A percentile compares a stretch with the other conserved stretches of the same genome.
These are phyloP conservation scores for Pelobates cultripes DNA, from an alignment of 2,797 vertebrate genomes.

Conservation along the genomic window DNA sequence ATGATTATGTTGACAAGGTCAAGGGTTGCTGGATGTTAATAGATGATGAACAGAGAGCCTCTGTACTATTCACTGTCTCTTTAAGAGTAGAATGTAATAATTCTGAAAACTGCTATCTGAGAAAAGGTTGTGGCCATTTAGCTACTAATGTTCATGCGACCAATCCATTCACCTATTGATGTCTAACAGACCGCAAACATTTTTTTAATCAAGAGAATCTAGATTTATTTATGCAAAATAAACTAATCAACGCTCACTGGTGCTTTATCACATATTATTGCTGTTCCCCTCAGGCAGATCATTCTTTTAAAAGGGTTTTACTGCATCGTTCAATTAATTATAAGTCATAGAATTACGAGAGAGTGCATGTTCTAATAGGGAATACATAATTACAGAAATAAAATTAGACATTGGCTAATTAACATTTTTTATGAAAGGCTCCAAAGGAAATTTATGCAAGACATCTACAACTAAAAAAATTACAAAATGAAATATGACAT, in stretches of 20 bases:
- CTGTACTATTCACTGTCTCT: too few relatives aligned
- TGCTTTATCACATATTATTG: constrained; percentile 54
- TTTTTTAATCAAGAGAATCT: constrained; percentile 1
- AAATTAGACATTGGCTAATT: constrained; percentile 54
- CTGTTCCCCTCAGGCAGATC: constrained; percentile 50
- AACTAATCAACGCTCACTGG: constrained; percentile 55
- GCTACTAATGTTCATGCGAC: too few relatives aligned
- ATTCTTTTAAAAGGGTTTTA: constrained; percentile 59
- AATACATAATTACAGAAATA: constrained; percentile 61
- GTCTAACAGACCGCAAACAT: neutral
- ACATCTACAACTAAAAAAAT: constrained; percentile 10
- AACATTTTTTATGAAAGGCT: constrained; percentile 55
- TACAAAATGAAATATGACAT: neutral
- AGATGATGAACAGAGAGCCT: too few relatives aligned
- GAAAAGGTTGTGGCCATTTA: too few relatives aligned
- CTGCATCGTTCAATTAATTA: constrained; percentile 61
- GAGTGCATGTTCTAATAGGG: constrained; percentile 58
- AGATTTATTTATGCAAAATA: constrained; percentile 49
- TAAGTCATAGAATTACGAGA: constrained; percentile 56
- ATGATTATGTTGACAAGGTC: too few relatives aligned
- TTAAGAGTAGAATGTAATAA: too few relatives aligned
- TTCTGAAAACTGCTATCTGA: too few relatives aligned
- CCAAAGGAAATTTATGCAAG: constrained; percentile 52
- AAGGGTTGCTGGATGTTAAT: too few relatives aligned
- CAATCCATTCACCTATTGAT: neutral